Evolutionary conservation across 2,888 invertebrate species (phyloP).

Genomic region (Rhodophaea formosa): DNA sequence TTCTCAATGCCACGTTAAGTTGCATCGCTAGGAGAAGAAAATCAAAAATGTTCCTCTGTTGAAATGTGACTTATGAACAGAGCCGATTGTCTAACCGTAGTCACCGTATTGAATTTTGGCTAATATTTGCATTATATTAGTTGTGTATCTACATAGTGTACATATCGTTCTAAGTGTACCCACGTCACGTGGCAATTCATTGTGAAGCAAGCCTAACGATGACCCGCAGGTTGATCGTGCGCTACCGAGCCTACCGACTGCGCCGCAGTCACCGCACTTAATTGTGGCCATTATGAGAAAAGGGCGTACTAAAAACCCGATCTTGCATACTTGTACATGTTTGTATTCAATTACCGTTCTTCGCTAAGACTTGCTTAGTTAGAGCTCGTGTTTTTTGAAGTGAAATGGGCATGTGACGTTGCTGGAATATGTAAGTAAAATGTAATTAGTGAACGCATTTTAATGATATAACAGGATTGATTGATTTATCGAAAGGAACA

Average conservation of each 20-base stretch:
- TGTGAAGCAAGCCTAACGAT: conserved; percentile 14
- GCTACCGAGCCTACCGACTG: conserved; percentile 36
- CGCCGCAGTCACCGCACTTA: conserved; percentile 31
- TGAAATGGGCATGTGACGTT: conserved; percentile 7
- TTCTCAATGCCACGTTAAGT: too few relatives aligned
- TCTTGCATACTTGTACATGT: conserved; percentile 27
- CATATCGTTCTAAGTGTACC: too few relatives aligned
- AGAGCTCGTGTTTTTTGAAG: conserved; percentile 8
- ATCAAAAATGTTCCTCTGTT: too few relatives aligned
- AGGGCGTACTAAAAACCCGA: conserved; percentile 27
- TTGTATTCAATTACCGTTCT: conserved; percentile 23
- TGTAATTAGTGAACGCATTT: not conserved
- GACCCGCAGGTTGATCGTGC: conserved; percentile 38
- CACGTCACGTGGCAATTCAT: too few relatives aligned
- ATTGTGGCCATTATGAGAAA: conserved; percentile 45
- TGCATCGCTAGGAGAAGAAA: too few relatives aligned
- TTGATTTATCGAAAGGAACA: not conserved
- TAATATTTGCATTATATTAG: too few relatives aligned
- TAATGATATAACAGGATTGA: not conserved
- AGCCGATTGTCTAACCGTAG: too few relatives aligned
- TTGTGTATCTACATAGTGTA: too few relatives aligned
- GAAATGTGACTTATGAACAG: too few relatives aligned
- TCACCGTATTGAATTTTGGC: too few relatives aligned
- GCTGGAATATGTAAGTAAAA: conserved; percentile 1
- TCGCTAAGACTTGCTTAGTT: conserved; percentile 6